Evolutionary conservation across 2,888 invertebrate species (phyloP).

Genomic region (Xylota segnis): DNA sequence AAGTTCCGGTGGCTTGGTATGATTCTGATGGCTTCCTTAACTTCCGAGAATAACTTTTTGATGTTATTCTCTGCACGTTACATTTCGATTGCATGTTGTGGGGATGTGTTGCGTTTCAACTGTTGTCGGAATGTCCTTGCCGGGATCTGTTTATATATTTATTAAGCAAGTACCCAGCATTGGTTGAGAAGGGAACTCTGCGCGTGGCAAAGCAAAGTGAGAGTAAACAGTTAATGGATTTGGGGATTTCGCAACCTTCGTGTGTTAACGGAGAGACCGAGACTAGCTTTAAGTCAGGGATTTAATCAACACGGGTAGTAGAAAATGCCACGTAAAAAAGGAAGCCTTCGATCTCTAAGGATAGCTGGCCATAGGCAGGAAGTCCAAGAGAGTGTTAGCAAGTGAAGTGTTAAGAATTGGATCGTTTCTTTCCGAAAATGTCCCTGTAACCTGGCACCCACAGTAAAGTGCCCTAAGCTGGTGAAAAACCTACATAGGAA

Average conservation of each 20-base stretch:
- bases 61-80: background rate
- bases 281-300: no score
- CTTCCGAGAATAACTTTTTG: background rate
- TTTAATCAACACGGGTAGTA: no score
- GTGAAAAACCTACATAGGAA: no score
- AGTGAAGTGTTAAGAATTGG: no score
- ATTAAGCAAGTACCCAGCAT: background rate
- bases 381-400: no score
- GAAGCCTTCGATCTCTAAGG: no score
- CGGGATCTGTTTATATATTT: background rate
- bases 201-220: background rate
- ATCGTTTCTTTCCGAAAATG: no score
- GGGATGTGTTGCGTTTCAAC: background rate
- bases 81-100: background rate
- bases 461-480: no score
- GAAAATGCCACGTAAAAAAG: no score
- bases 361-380: no score
- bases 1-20: background rate
- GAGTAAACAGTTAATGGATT: slow-evolving; percentile 8
- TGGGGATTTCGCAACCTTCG: background rate
- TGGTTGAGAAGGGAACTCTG: background rate
- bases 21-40: background rate
- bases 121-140: background rate
- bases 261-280: no score
- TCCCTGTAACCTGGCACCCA: no score